A percentile compares a stretch with the other conserved stretches of the same genome.
phyloP scores from a whole-genome alignment of 2,113 vertebrate species.

The Chloebia gouldiae region DNA sequence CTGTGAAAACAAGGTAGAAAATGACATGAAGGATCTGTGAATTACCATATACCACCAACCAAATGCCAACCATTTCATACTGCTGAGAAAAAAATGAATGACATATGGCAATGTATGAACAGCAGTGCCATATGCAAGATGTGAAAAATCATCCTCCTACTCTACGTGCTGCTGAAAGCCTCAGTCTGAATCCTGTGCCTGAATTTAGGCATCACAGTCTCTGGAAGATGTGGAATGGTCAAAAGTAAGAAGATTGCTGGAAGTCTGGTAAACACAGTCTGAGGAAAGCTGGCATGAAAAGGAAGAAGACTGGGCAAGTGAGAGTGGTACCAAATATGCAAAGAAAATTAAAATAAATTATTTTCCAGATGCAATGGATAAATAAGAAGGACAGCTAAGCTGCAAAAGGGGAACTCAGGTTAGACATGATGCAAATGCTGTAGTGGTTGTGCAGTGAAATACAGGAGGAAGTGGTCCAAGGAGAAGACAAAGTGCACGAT shows the following conservation, averaged over 20 bases:
- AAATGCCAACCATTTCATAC: constrained; percentile 16
- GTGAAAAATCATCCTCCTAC: constrained; percentile 59
- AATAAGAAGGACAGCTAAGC: neutral
- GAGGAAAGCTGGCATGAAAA: neutral
- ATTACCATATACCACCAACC: constrained; percentile 2
- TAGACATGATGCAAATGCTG: neutral
- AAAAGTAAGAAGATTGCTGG: neutral
- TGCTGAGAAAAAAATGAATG: constrained; percentile 25
- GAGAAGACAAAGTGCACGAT: neutral
- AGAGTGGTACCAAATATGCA: neutral
- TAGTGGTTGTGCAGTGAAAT: neutral
- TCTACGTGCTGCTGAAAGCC: constrained; percentile 6
- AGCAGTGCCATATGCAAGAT: constrained; percentile 42
- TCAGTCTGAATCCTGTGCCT: neutral
- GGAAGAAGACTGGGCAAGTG: neutral
- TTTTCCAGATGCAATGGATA: neutral
- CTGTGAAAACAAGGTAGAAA: neutral
- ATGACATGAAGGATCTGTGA: neutral
- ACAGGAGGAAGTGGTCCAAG: neutral
- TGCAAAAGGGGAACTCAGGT: neutral
- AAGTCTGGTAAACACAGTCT: neutral
- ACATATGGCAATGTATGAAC: constrained; percentile 44
- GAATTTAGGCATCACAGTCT: neutral
- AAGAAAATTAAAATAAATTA: neutral
- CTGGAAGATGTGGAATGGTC: neutral